Base-by-base conservation (phyloP, 2,888 invertebrate genomes). In the Galeruca laticollis region DNA sequence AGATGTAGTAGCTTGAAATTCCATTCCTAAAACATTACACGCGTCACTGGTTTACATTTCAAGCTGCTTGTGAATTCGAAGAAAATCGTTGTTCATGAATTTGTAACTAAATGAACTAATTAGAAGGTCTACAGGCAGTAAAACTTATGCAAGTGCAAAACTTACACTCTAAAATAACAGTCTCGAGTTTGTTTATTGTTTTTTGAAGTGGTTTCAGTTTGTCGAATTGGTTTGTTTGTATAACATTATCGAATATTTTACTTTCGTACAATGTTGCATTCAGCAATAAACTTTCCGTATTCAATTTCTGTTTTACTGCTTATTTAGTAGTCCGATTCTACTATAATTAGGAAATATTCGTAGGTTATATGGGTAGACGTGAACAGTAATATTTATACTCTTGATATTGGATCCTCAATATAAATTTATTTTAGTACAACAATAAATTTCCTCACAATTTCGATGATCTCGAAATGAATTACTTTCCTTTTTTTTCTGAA, bases 81-180 rank as follows among this genome's bases (percentile, higher is more conserved):
- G 40, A 63, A 40, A 63, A 37, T 63, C 21, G 63, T 15, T 21
- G 31, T 40, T 54, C 51, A 54, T 63, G 63, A 54, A 63, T 54
- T 63, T 56, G 63, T 40, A 63, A 21, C 62, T 63, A 63, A 63
- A 63, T 63, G 43, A 37, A 54, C 63, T 63, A 63, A 63, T 63
- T 63, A 63, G 40, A 31, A 63, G 54, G 52, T 63, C 63, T 63
- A 63, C 54, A 40, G 54, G 31, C n/a, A 63, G 52, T 52, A 52
- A 54, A 63, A 63, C 63, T 63, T 63, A n/a, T 21, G 26, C 43
- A 63, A 63, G n/a, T 63, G 51, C 52, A 21, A 15, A 47, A 52
- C 20, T n/a, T 52, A n/a, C 21, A 21, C 26, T 26, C 13, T n/a
- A 52, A 52, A 52, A 26, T 20, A 26, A 52, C 26, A 26, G 13